Conservation (phyloP, 92 coral and sea anemone species). For the Paragorgia papillata region DNA sequence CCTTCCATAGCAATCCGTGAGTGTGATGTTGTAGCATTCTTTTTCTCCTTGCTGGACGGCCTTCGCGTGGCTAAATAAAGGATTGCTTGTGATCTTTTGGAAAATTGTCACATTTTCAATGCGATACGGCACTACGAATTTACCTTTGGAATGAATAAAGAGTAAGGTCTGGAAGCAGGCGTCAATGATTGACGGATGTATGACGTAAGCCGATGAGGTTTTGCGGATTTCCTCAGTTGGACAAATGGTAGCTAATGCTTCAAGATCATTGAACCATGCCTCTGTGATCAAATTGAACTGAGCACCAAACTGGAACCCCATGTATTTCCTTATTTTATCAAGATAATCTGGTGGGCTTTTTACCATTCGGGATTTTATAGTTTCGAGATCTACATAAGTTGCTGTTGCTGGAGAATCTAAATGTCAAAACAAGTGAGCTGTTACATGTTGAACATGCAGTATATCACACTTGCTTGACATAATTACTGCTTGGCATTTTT, state of each 20-base stretch:
- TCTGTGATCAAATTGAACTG: slow-evolving; percentile 16
- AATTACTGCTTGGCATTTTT: too few species aligned
- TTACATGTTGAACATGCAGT: too few species aligned
- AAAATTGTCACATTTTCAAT: slow-evolving; percentile 28
- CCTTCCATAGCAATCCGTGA: too few species aligned
- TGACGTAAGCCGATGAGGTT: slow-evolving; percentile 50
- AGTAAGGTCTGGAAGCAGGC: slow-evolving; percentile 62
- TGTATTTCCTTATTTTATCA: slow-evolving; percentile 10
- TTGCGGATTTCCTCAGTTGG: slow-evolving; percentile 8
- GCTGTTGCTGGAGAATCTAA: neutral
- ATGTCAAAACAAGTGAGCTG: neutral
- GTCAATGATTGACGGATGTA: slow-evolving; percentile 68
- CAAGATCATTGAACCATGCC: slow-evolving; percentile 3
- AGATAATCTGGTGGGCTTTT: neutral
- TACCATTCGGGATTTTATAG: neutral
- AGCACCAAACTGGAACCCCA: slow-evolving; percentile 25
- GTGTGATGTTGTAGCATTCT: neutral
- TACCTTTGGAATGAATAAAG: neutral
- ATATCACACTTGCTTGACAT: too few species aligned
- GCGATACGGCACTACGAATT: slow-evolving; percentile 30
- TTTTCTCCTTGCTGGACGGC: slow-evolving; percentile 26
- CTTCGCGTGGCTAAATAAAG: slow-evolving; percentile 38
- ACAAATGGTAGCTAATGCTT: slow-evolving; percentile 27
- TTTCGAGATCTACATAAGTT: neutral
- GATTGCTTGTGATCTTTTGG: neutral